Evolutionary conservation across 2,888 invertebrate species (phyloP), one percentile per base, ranked within the genome.

Genomic region (Melolontha melolontha): DNA sequence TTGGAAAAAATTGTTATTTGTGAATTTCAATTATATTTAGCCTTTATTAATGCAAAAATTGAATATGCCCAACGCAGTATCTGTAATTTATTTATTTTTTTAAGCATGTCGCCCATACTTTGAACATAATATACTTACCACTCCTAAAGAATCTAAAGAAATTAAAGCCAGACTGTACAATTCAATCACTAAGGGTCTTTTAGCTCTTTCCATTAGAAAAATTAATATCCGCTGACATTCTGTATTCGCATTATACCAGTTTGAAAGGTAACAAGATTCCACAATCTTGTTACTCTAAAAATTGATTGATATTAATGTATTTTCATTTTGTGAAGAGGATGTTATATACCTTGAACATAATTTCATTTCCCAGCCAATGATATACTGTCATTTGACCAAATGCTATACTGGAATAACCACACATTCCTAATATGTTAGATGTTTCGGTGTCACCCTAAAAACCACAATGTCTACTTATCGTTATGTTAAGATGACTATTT

Each of bases 131-230:
- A 22, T 5, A 1, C 65, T 66, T 67, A 71, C 71, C 5, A 57
- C 47, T 27, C 10, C 59, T 29, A 69, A 66, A 8, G 68, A 47
- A 14, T 39, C n/a, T 40, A 71, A 34, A 1, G 71, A 70, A 12
- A 70, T 16, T 4, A 54, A 64, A 2, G 69, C 55, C 16, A 71
- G 49, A 16, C 64, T 70, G n/a, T 68, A 47, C 10, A 66, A n/a
- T 42, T 64, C 66, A 54, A 71, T 65, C 8, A 17, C 49, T 14
- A 68, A 41, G 6, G 71, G 71, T 39, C 55, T 64, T 44, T 70
- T 71, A 2, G 70, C 69, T 41, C 70, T 51, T 47, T 71, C 71
- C 70, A 70, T 71, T n/a, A 70, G 66, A n/a, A 71, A 51, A 39
- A 68, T 66, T 10, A 71, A n/a, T 22, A 49, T 49, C 54, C 49